Conservation (phyloP, 2,113 vertebrate genomes). For the Leucoraja erinaceus region DNA sequence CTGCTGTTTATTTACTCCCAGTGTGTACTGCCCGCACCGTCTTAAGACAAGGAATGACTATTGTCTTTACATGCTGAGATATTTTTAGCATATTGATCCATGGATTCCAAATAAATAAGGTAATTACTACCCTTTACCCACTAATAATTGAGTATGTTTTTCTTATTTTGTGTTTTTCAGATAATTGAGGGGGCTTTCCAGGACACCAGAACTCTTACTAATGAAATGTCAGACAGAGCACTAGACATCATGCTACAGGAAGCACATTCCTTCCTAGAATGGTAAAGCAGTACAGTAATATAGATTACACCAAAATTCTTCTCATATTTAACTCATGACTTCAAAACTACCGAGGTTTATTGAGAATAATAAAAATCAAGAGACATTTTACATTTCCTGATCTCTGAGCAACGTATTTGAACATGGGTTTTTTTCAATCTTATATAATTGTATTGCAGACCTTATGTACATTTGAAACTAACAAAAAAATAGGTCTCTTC, state of each 20-base stretch:
- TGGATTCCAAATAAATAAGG: background rate
- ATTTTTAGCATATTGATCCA: background rate
- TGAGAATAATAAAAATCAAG: background rate
- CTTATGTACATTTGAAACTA: background rate
- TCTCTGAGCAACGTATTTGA: background rate
- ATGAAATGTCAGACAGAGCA: background rate
- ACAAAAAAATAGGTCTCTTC: background rate
- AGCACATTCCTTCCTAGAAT: conserved; percentile 4
- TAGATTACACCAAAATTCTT: background rate
- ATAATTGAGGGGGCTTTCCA: background rate
- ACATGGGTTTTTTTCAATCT: too few species aligned
- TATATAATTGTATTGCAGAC: too few species aligned
- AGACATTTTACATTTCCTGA: background rate
- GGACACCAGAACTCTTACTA: background rate
- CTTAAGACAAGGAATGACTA: background rate
- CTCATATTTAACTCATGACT: background rate
- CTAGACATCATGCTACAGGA: background rate
- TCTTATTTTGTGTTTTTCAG: background rate
- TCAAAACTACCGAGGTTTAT: too few species aligned
- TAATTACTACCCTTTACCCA: background rate
- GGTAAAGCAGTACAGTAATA: background rate
- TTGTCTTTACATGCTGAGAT: background rate
- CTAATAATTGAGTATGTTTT: background rate
- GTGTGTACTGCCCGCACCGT: too few species aligned
- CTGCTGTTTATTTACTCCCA: background rate